phyloP scores from a whole-genome alignment of 1,140 invertebrate genomes.

The Leptinotarsa undecemlineata region DNA sequence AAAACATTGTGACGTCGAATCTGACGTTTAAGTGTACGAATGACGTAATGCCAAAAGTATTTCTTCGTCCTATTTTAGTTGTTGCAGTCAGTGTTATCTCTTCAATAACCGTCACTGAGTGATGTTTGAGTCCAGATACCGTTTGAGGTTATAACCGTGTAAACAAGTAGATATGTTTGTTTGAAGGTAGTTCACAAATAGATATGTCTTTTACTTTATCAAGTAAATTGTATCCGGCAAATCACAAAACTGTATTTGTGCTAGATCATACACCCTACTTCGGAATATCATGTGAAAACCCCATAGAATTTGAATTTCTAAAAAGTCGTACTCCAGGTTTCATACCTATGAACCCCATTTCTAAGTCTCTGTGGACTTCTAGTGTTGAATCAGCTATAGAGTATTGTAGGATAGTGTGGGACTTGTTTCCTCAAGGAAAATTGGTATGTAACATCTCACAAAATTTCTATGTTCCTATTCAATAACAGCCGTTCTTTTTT shows the following conservation, averaged over 20 bases:
- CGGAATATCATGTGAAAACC: slow-evolving; percentile 81
- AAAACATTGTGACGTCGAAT: too few relatives aligned
- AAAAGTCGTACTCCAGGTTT: slow-evolving; percentile 70
- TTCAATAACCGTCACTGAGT: too few relatives aligned
- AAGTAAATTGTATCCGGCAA: slow-evolving; percentile 64
- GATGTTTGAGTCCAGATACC: too few relatives aligned
- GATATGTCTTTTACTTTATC: slow-evolving; percentile 43
- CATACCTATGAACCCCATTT: slow-evolving; percentile 77
- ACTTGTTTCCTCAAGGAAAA: slow-evolving; percentile 88
- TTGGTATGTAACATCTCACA: slow-evolving; percentile 62
- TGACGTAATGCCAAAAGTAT: too few relatives aligned
- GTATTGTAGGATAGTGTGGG: slow-evolving; percentile 95
- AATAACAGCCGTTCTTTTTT: slow-evolving; percentile 38
- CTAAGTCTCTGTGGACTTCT: slow-evolving; percentile 93
- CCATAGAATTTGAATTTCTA: slow-evolving; percentile 86
- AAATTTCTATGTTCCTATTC: slow-evolving; percentile 15
- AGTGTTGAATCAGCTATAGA: slow-evolving; percentile 92
- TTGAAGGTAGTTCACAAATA: too few relatives aligned
- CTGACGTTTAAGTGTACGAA: too few relatives aligned
- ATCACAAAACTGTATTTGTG: slow-evolving; percentile 95
- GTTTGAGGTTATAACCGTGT: not conserved
- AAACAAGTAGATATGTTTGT: slow-evolving; percentile 41
- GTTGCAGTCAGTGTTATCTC: too few relatives aligned
- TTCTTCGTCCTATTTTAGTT: too few relatives aligned
- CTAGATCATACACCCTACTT: slow-evolving; percentile 91